Evolutionary conservation across 2,888 invertebrate genomes (phyloP), one percentile per base, ranked within the genome.

Genomic region (Rhopalosiphum nymphaeae): DNA sequence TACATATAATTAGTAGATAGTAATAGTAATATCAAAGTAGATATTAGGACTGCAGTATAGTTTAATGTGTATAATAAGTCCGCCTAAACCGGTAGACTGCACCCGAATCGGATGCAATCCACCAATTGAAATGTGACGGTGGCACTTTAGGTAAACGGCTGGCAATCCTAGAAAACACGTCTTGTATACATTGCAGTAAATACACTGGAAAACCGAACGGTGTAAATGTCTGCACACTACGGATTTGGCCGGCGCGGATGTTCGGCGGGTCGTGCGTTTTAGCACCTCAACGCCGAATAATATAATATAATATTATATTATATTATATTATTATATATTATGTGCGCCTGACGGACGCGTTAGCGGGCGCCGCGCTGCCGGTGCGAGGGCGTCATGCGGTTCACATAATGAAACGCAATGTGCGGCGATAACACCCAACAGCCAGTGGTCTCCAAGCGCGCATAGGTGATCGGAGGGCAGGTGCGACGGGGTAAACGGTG

Each of bases 351-450:
- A 91, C 91, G 84, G 42, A 78, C 61, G 61, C n/a, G 49, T 86
- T 85, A 61, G 46, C 36, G 91, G 91, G 53, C 57, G 67, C 61
- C 91, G 56, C 56, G 67, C 67, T 56, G 89, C n/a, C 53, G 93
- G 42, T 42, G 57, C 29, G 67, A 78, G 46, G 93, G 94, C 94
- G 94, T 93, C 93, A 90, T 90, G 91, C 67, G 67, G 94, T 86
- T 90, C 91, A 25, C 42, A 42, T 94, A 94, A 90, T 61, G 90
- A 93, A 93, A 93, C 89, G 88, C 29, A 84, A 89, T 89, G 89
- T 56, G 44, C 78, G 89, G n/a, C 56, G 49, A 67, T 78, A 78
- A 78, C 78, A 78, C 36, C 78, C 78, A 78, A 78, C 67, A 49
- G 85, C 26, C 42, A 42, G 88, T 88, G 93, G 93, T 56, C 88